phyloP scores from a whole-genome alignment of 2,113 vertebrate genomes.

The Xenopus tropicalis region DNA sequence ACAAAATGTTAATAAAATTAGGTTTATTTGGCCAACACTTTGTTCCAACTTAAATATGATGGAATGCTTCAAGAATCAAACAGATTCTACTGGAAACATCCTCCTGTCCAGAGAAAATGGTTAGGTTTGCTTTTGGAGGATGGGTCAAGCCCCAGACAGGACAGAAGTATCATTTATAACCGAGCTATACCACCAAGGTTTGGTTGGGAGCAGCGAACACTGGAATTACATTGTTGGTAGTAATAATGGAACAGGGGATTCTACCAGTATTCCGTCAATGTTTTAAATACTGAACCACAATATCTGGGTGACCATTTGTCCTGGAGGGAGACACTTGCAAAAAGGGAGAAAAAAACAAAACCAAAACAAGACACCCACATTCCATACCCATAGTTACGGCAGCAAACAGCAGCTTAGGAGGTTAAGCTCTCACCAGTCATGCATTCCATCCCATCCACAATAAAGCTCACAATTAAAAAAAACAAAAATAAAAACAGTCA shows the following conservation, averaged over 20 bases:
- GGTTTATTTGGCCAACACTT: conserved; percentile 94
- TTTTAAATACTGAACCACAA: conserved; percentile 35
- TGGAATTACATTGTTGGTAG: conserved; percentile 38
- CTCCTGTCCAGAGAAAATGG: conserved; percentile 44
- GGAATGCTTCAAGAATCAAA: conserved; percentile 69
- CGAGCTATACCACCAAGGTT: conserved; percentile 36
- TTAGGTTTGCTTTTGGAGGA: conserved; percentile 44
- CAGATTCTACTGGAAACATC: conserved; percentile 37
- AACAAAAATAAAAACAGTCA: conserved; percentile 6
- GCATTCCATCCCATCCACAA: neutral
- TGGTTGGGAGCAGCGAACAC: conserved; percentile 11
- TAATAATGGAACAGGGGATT: neutral
- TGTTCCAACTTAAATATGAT: conserved; percentile 73
- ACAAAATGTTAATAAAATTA: conserved; percentile 64
- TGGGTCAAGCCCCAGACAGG: conserved; percentile 43
- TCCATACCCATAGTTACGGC: neutral
- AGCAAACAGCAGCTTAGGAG: neutral
- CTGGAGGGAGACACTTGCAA: neutral
- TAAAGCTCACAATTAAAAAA: conserved; percentile 18
- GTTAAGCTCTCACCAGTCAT: conserved; percentile 23
- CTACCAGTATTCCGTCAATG: neutral
- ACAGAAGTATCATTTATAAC: conserved; percentile 30
- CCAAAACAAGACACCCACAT: neutral
- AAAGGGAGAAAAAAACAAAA: neutral
- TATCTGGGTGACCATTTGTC: neutral